Evolutionary conservation across 2,113 vertebrate species (phyloP).

Genomic region (Pungitius pungitius): DNA sequence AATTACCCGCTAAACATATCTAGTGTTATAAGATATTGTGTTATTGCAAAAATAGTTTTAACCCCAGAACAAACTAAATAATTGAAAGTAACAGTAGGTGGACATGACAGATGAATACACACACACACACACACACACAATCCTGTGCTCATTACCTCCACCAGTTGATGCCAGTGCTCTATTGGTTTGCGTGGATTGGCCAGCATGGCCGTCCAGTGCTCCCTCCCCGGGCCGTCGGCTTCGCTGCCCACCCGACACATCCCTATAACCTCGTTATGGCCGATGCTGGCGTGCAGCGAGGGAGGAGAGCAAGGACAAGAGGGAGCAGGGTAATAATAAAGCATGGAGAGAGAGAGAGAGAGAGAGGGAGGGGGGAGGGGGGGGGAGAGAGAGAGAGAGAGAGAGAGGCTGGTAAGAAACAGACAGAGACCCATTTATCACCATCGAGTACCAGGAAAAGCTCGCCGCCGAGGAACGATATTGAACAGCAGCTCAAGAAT

Average conservation of each 20-base stretch:
- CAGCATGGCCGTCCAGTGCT: constrained; percentile 94
- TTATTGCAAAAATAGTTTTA: not conserved
- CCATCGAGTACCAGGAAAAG: constrained; percentile 46
- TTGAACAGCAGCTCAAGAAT: constrained; percentile 54
- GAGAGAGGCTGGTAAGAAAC: constrained; percentile 37
- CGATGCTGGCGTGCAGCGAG: constrained; percentile 80
- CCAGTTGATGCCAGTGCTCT: constrained; percentile 92
- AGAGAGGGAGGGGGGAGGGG: no score
- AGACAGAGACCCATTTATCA: constrained; percentile 63
- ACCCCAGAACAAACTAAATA: not conserved
- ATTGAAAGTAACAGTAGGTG: not conserved
- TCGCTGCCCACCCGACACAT: constrained; percentile 92
- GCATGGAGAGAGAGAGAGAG: not conserved
- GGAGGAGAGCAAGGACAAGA: constrained; percentile 17
- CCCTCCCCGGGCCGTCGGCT: constrained; percentile 87
- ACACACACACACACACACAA: not conserved
- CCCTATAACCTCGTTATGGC: constrained; percentile 94
- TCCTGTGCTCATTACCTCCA: constrained; percentile 79
- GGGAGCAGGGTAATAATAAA: not conserved
- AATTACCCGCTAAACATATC: not conserved
- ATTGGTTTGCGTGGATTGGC: constrained; percentile 94
- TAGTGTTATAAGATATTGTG: not conserved
- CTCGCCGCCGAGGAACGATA: constrained; percentile 42
- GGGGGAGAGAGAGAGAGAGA: constrained; percentile 28
- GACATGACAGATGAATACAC: not conserved